A percentile compares a stretch with the other conserved stretches of the same genome.
These are phyloP conservation scores for Drepanosiphum platanoidis DNA, from an alignment of 2,888 invertebrate species.

Conservation along the genomic window DNA sequence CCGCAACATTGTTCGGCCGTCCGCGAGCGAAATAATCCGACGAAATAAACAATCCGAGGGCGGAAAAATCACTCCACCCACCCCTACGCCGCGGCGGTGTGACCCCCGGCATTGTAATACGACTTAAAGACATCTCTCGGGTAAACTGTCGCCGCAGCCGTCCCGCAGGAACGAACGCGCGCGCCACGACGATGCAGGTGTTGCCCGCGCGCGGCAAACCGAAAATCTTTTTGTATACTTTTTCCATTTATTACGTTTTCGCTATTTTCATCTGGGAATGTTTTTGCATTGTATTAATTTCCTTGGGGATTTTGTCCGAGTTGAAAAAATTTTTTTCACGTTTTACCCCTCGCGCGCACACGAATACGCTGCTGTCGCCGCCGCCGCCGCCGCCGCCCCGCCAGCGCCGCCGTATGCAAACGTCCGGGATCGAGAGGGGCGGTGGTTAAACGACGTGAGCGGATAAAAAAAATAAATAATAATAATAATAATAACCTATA, in stretches of 20 bases:
- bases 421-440: neutral
- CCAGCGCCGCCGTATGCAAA: neutral
- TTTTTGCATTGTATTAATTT: conserved; percentile 54
- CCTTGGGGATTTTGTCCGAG: conserved; percentile 45
- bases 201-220: neutral
- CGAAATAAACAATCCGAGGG: neutral
- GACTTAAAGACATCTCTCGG: neutral
- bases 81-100: too few relatives aligned
- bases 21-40: too few relatives aligned
- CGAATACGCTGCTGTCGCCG: neutral
- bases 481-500: conserved; percentile 33
- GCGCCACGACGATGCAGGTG: neutral
- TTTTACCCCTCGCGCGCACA: neutral
- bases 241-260: conserved; percentile 44
- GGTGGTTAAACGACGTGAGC: neutral
- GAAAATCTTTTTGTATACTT: conserved; percentile 45
- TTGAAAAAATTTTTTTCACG: neutral
- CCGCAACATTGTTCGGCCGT: too few relatives aligned
- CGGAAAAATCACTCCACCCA: too few relatives aligned
- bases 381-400: neutral
- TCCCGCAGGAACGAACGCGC: neutral
- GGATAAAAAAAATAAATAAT: conserved; percentile 39
- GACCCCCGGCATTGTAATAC: neutral
- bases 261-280: conserved; percentile 41
- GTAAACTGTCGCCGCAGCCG: neutral